Conservation (phyloP, 1,140 invertebrate genomes). For the Diorhabda sublineata region DNA sequence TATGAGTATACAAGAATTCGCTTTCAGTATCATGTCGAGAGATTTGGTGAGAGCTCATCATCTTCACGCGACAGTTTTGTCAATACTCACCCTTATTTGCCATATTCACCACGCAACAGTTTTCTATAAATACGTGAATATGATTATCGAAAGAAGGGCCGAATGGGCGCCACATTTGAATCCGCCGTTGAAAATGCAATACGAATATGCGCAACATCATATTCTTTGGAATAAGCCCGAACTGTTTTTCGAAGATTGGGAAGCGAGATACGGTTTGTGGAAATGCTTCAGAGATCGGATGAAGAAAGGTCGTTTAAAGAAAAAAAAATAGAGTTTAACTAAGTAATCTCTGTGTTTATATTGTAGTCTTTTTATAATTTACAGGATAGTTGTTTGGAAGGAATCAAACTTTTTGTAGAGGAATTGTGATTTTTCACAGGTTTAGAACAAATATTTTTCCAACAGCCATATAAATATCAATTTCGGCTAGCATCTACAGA, state of each 20-base stretch:
- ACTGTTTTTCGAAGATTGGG: conserved; percentile 60
- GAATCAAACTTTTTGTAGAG: too few species aligned
- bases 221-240: conserved; percentile 58
- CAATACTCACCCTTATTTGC: conserved; percentile 9
- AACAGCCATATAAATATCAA: too few species aligned
- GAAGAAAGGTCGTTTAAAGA: neutral
- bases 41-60: conserved; percentile 11
- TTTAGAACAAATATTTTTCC: too few species aligned
- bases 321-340: neutral
- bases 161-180: conserved; percentile 59
- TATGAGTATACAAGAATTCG: conserved; percentile 9
- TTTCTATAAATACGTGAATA: conserved; percentile 53
- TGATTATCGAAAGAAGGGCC: conserved; percentile 49
- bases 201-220: conserved; percentile 54
- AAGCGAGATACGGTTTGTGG: conserved; percentile 58
- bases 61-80: conserved; percentile 13
- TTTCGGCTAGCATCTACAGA: too few species aligned
- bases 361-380: too few species aligned
- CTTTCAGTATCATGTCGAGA: neutral
- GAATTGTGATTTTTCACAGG: too few species aligned
- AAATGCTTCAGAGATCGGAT: conserved; percentile 50
- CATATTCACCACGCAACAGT: conserved; percentile 13
- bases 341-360: too few species aligned
- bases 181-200: conserved; percentile 53
- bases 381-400: too few species aligned